A percentile compares a stretch with the other conserved stretches of the same genome.
phyloP scores from a whole-genome alignment of 2,797 vertebrate species.

The Catamblyrhynchus diadema region DNA sequence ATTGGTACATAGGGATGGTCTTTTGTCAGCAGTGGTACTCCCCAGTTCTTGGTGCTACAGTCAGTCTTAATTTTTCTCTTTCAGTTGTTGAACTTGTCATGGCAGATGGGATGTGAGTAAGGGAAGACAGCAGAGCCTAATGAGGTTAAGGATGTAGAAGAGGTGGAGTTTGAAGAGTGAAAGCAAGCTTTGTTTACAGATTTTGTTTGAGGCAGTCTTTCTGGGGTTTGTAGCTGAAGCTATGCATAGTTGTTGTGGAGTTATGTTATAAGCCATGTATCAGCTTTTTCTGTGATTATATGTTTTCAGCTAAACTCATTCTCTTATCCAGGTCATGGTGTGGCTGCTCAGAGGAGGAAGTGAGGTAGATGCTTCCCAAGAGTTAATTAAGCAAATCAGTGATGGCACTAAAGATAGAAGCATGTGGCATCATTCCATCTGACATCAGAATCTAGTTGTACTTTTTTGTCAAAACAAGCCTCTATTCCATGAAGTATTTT shows the following conservation, averaged over 20 bases:
- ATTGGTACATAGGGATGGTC: rapidly evolving
- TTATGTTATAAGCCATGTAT: background rate
- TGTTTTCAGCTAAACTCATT: background rate
- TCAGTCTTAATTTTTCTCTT: background rate
- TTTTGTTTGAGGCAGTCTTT: background rate
- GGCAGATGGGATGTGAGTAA: background rate
- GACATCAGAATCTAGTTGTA: background rate
- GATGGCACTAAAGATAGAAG: background rate
- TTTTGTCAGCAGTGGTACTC: background rate
- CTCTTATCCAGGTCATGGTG: background rate
- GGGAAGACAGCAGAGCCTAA: background rate
- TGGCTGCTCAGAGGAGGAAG: background rate
- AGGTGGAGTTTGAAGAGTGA: background rate
- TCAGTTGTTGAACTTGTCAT: background rate
- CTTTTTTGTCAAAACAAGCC: background rate
- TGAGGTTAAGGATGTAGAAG: background rate
- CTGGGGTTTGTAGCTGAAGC: background rate
- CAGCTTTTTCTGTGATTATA: rapidly evolving
- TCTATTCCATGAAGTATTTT: background rate
- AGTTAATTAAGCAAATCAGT: background rate
- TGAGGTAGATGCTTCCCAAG: background rate
- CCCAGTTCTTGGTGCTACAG: background rate
- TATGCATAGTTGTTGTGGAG: background rate
- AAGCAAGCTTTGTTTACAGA: background rate
- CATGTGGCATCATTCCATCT: background rate